Conservation (phyloP, 2,113 vertebrate species). For the Aplodontia rufa region DNA sequence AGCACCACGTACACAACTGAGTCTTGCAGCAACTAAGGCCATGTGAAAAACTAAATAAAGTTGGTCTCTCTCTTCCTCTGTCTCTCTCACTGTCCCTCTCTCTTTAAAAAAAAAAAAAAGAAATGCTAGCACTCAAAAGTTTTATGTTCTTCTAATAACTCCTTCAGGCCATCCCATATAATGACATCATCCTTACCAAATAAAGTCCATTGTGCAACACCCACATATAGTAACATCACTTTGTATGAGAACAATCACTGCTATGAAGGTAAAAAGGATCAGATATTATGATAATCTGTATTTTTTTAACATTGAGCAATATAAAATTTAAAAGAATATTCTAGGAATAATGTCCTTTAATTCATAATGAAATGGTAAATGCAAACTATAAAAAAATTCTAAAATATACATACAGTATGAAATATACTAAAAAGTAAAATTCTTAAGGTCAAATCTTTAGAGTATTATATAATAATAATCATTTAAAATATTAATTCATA, state of each 20-base stretch:
- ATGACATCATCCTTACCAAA: slow-evolving; percentile 84
- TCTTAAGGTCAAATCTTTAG: not conserved
- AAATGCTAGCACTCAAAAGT: slow-evolving; percentile 81
- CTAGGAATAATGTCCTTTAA: slow-evolving; percentile 64
- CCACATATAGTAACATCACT: slow-evolving; percentile 60
- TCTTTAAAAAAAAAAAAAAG: too few relatives aligned
- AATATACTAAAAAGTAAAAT: slow-evolving; percentile 25
- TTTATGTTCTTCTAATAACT: slow-evolving; percentile 84
- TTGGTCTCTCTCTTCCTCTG: too few relatives aligned
- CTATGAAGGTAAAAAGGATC: slow-evolving; percentile 66
- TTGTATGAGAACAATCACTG: slow-evolving; percentile 75
- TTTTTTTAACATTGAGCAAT: slow-evolving; percentile 69
- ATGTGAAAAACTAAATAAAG: too few relatives aligned
- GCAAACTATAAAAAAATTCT: slow-evolving; percentile 26
- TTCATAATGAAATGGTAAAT: slow-evolving; percentile 60
- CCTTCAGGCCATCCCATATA: slow-evolving; percentile 81
- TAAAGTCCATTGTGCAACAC: slow-evolving; percentile 79
- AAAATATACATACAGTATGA: slow-evolving; percentile 63
- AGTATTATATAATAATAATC: not conserved
- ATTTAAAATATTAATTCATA: slow-evolving; percentile 28
- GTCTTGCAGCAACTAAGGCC: too few relatives aligned
- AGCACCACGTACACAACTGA: too few relatives aligned
- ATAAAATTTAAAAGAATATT: slow-evolving; percentile 53
- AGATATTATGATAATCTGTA: slow-evolving; percentile 63
- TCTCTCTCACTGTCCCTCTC: too few relatives aligned